Base-by-base conservation (phyloP, 2,797 vertebrate genomes). In the Ibycter americanus region DNA sequence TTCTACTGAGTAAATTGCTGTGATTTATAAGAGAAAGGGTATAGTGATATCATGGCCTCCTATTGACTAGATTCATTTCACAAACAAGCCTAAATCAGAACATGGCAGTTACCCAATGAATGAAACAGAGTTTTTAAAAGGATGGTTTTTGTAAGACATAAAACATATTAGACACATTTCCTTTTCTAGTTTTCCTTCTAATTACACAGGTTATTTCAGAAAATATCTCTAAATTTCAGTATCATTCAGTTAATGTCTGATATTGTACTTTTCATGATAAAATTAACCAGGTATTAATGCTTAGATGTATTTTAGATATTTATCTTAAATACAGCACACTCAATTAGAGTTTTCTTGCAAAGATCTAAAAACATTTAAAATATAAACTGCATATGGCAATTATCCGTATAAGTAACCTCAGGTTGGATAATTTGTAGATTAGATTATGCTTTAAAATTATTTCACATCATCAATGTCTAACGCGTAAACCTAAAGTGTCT, bases 1-100 rank as follows among this genome's bases (percentile, higher is more conserved):
- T 96, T 96, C 98, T 98, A 97, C 98, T 97, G 98, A 98, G 99
- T 99, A 99, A 99, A 99, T 98, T 99, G 99, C 98, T 98, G 98
- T 99, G 99, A 99, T 99, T 99, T 99, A 99, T 99, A 99, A 99
- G 98, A 97, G 97, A 98, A 97, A 97, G 97, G 98, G 98, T 96
- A 98, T 87, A 98, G 97, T 97, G 98, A 98, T 98, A 98, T 98
- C 98, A 97, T 97, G 98, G 98, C 98, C 98, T 98, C 85, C 81
- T 98, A 98, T 97, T 97, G 98, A 98, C 98, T 98, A 98, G 98
- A 98, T 98, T 98, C 97, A 98, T 99, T 99, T 99, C 99, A 98
- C 98, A 99, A 99, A 99, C 98, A 99, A 98, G 98, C 98, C 96
- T 99, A 99, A 99, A 99, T 99, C 99, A 99, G 96, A 76, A 82